These are phyloP conservation scores for Phyto melanocephala DNA, from an alignment of 2,888 invertebrate species.

Conservation along the genomic window DNA sequence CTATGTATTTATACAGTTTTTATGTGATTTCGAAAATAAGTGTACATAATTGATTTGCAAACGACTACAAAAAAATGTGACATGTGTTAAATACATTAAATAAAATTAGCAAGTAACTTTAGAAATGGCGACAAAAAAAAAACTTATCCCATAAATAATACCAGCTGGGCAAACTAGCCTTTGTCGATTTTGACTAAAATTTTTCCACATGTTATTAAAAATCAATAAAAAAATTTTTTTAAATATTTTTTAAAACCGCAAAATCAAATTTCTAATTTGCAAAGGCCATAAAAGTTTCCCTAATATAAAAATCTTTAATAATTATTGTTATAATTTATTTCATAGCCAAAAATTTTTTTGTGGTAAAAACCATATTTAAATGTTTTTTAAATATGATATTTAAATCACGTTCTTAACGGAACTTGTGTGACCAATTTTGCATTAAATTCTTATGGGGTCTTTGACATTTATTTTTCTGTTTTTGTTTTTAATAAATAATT, in stretches of 20 bases:
- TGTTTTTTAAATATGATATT: background rate
- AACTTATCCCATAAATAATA: background rate
- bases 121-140: no score
- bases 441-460: slow-evolving; percentile 9
- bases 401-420: slow-evolving; percentile 52
- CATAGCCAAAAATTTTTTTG: background rate
- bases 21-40: no score
- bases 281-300: background rate
- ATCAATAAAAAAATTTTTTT: no score
- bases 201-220: no score
- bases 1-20: no score
- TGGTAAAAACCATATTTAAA: background rate
- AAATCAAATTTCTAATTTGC: background rate
- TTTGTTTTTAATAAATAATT: slow-evolving; percentile 37
- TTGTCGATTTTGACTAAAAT: no score
- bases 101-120: background rate
- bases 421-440: slow-evolving; percentile 25
- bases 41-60: background rate
- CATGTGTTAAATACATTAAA: slow-evolving; percentile 4
- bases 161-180: background rate
- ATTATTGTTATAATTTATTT: slow-evolving; percentile 6
- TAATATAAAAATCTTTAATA: background rate
- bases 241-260: background rate
- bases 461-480: slow-evolving; percentile 19
- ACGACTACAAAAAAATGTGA: background rate